Evolutionary conservation across 53 echinoderm and acorn worm species (phyloP), one percentile per base, ranked within the genome.

Genomic region (Paelopatides confundens): DNA sequence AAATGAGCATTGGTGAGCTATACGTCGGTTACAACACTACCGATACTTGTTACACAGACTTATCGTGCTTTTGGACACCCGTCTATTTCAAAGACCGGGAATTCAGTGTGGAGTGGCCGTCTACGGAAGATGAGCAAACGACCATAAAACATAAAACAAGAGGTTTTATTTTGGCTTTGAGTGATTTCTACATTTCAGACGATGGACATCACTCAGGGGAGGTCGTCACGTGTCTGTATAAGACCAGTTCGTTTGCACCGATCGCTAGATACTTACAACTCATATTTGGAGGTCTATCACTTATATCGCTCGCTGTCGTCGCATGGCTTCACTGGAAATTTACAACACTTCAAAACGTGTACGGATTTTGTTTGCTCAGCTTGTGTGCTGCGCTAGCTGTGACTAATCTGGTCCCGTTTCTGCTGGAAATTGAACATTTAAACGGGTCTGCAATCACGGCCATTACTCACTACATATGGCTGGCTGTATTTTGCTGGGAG

Each of bases 301-400:
- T 76, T 0, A 29, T 30, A 14, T 48, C 40, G 15, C 43, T 76
- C 0, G 40, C 2, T 48, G 27, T 76, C 39, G 76, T 76, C 7
- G 38, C 43, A 1, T 76, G 40, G 47, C 39, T 76, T 12, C 76
- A 76, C 76, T 21, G 39, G 47, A 76, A 39, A 24, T 76, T 76
- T 28, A n/a, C 43, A 0, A 76, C 13, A 48, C 47, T 76, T 13
- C 76, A 46, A 7, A 76, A 76, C 40, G 21, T 76, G 36, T 76
- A 76, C 46, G 76, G 76, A 23, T 76, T 76, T n/a, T 76, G 76
- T 76, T 10, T 76, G n/a, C 14, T 76, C 36, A 38, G 46, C 30
- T 43, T 76, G 24, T 46, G 43, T 30, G 76, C 4, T 4, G 46
- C 76, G 18, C n/a, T 76, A 39, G 40, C 47, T 0, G 46, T 23